Percentiles rank a stretch among this genome's conserved stretches.
These are phyloP conservation scores for Neogobius melanostomus DNA, from an alignment of 2,113 vertebrate species.

Conservation along the genomic window DNA sequence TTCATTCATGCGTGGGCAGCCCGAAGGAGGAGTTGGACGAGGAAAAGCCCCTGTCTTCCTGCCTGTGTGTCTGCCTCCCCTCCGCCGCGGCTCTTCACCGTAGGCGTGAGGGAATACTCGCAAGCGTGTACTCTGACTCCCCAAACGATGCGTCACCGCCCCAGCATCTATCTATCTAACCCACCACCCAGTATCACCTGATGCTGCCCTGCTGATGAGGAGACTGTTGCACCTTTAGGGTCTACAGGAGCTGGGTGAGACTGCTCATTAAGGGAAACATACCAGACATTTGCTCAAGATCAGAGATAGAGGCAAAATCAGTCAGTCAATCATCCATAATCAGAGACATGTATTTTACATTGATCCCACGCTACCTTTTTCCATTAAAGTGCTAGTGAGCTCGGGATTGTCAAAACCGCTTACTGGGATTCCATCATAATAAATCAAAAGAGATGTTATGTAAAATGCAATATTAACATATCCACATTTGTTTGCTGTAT, in stretches of 20 bases:
- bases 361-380: background rate
- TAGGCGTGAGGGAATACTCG: constrained; percentile 75
- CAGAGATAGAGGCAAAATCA: background rate
- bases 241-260: constrained; percentile 43
- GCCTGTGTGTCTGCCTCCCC: constrained; percentile 23
- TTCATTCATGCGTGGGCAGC: constrained; percentile 69
- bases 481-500: too few species aligned
- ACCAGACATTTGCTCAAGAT: background rate
- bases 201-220: constrained; percentile 26
- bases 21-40: constrained; percentile 45
- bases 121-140: constrained; percentile 17
- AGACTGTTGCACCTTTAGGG: constrained; percentile 22
- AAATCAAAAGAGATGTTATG: too few species aligned
- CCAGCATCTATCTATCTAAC: constrained; percentile 44
- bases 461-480: too few species aligned
- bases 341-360: background rate
- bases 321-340: background rate
- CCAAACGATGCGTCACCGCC: constrained; percentile 66
- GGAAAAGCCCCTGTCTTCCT: constrained; percentile 71
- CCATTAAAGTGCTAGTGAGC: too few species aligned
- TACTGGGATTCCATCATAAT: too few species aligned
- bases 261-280: constrained; percentile 16
- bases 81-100: constrained; percentile 21
- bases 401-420: too few species aligned
- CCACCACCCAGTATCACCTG: constrained; percentile 53